phyloP scores from a whole-genome alignment of 2,797 vertebrate genomes.

The Acanthis flammea region DNA sequence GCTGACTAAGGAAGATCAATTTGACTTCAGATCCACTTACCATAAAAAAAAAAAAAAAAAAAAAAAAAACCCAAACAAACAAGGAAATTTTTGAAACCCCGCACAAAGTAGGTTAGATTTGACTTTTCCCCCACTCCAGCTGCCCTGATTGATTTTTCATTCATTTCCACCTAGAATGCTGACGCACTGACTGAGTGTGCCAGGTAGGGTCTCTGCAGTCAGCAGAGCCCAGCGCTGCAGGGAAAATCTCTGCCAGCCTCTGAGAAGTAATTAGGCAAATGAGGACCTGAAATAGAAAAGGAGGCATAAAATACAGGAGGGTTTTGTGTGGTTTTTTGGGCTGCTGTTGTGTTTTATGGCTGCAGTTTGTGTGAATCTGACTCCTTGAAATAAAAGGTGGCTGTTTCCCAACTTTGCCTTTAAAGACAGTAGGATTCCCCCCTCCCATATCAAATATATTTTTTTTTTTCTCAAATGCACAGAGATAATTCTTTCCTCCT shows the following conservation, averaged over 20 bases:
- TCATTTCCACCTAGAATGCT: slow-evolving; percentile 85
- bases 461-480: neutral
- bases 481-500: neutral
- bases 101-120: slow-evolving; percentile 70
- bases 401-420: neutral
- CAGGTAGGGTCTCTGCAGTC: slow-evolving; percentile 88
- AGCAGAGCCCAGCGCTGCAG: slow-evolving; percentile 84
- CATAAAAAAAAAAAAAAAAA: slow-evolving; percentile 66
- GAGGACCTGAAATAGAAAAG: slow-evolving; percentile 66
- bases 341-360: neutral
- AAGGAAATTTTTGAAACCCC: slow-evolving; percentile 56
- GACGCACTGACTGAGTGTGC: slow-evolving; percentile 76
- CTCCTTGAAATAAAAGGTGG: neutral
- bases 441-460: neutral
- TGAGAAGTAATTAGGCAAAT: slow-evolving; percentile 77
- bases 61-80: slow-evolving; percentile 12
- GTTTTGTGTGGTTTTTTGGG: neutral
- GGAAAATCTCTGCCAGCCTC: slow-evolving; percentile 72
- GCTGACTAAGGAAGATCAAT: slow-evolving; percentile 6
- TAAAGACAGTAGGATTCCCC: neutral
- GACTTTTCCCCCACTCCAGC: slow-evolving; percentile 73
- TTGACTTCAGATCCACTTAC: slow-evolving; percentile 68
- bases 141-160: slow-evolving; percentile 86
- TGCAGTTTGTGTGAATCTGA: neutral
- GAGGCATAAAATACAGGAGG: slow-evolving; percentile 10